A percentile compares a stretch with the other conserved stretches of the same genome.
These are phyloP conservation scores for Microchirus variegatus DNA, from an alignment of 2,797 vertebrate genomes.

Conservation along the genomic window DNA sequence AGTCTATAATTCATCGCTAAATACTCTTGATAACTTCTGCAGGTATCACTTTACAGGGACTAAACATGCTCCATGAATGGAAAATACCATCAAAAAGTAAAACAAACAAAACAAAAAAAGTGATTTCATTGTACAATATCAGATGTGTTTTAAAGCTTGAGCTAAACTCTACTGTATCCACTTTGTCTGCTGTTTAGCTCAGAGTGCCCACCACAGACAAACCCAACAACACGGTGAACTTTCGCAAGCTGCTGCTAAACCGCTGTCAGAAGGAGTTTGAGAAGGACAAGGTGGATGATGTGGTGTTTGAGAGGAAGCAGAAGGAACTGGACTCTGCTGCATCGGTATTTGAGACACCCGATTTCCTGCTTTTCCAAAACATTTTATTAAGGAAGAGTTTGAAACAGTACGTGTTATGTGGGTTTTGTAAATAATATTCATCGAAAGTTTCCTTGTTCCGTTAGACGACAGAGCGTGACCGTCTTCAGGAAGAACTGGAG, in stretches of 20 bases:
- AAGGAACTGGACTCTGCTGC: conserved; percentile 93
- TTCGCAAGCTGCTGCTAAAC: conserved; percentile 95
- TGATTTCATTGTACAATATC: neutral
- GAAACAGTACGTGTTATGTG: neutral
- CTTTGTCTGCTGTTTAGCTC: conserved; percentile 75
- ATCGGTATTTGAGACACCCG: conserved; percentile 75
- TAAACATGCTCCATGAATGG: too few relatives aligned
- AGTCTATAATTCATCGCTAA: too few relatives aligned
- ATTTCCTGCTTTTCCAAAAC: neutral
- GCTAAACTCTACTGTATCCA: neutral
- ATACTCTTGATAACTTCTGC: too few relatives aligned
- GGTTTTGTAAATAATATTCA: neutral
- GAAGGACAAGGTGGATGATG: conserved; percentile 96
- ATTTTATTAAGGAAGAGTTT: neutral
- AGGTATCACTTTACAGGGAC: too few relatives aligned
- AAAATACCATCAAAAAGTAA: too few relatives aligned
- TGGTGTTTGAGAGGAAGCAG: conserved; percentile 96
- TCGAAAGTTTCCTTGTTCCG: neutral
- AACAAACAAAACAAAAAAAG: too few relatives aligned
- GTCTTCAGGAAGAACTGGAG: conserved; percentile 92
- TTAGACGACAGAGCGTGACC: conserved; percentile 88
- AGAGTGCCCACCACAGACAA: conserved; percentile 97
- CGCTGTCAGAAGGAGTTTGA: conserved; percentile 99
- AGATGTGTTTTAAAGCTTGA: neutral
- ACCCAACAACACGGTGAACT: conserved; percentile 92